Evolutionary conservation across 2,888 invertebrate species (phyloP), one percentile per base, ranked within the genome.

Genomic region (Oxycera nigricornis): DNA sequence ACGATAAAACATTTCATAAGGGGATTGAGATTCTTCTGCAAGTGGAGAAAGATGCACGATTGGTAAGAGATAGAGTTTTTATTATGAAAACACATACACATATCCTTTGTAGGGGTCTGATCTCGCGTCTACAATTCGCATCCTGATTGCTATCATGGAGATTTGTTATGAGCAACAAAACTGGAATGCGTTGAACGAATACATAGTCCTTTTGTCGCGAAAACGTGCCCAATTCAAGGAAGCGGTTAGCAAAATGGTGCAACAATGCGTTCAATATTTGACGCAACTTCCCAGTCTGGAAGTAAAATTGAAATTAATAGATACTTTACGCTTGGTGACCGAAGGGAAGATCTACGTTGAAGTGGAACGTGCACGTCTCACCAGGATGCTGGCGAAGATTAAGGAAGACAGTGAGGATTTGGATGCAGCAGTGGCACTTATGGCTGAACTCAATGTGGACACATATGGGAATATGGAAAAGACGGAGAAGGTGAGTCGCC

Each of bases 301-400:
- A 78, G 90, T 91, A 0, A 93, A 92, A 86, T 89, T 96, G 72
- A 94, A 95, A 82, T 88, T 97, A 1, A 97, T 98, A 82, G 96
- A 96, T 82, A 96, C 97, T 0, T 86, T 98, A 35, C 88, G 94
- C 78, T 89, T 91, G 17, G 96, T 97, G 14, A 97, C 97, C 0
- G 96, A 96, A 82, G 97, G 97, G 79, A 97, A 97, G 91, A 97
- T 98, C 77, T 97, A 97, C 83, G 97, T 98, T 22, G 97, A 98
- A 88, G 96, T 96, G 1, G 97, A 98, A 85, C 88, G 97, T 80
- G 97, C 97, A 1, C 88, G 97, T 73, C 87, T 98, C 4, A 97
- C 97, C 0, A 92, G 95, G 79, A 92, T 92, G 79, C 84, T 95
- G 75, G 92, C 94, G 0, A 89, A 91, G 82, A 90, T 93, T 72